Percentiles rank a stretch among this genome's conserved stretches.
These are phyloP conservation scores for Alexandromys fortis DNA, from an alignment of 2,113 vertebrate genomes.

Conservation along the genomic window DNA sequence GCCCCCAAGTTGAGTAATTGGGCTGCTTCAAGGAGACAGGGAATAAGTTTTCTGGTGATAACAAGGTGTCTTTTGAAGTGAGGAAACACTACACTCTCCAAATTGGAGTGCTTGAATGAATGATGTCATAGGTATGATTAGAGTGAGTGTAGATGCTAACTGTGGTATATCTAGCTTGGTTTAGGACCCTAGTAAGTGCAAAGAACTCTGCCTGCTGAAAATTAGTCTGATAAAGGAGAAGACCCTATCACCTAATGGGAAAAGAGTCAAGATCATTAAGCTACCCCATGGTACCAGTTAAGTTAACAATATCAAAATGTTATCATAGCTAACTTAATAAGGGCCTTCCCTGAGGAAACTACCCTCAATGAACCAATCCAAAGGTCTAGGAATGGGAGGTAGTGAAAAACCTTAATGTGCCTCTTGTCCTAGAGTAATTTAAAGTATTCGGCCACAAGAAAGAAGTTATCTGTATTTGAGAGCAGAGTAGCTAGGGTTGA, in stretches of 20 bases:
- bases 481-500: no score
- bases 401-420: background rate
- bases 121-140: background rate
- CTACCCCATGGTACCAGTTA: background rate
- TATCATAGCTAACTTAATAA: background rate
- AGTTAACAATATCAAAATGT: no score
- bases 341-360: no score
- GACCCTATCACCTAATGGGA: rapidly evolving
- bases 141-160: background rate
- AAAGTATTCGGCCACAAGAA: no score
- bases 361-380: no score
- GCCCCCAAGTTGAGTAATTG: background rate
- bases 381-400: background rate
- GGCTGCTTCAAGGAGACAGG: background rate
- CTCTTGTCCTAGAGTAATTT: no score
- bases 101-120: background rate
- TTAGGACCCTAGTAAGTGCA: background rate
- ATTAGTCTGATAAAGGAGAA: background rate
- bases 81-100: background rate
- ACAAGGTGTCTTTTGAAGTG: background rate
- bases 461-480: no score
- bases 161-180: background rate
- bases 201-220: background rate
- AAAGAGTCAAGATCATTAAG: background rate
- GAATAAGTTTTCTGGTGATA: background rate